These are phyloP conservation scores for Stichopus horrens DNA, from an alignment of 53 echinoderm and acorn worm genomes.

Conservation along the genomic window DNA sequence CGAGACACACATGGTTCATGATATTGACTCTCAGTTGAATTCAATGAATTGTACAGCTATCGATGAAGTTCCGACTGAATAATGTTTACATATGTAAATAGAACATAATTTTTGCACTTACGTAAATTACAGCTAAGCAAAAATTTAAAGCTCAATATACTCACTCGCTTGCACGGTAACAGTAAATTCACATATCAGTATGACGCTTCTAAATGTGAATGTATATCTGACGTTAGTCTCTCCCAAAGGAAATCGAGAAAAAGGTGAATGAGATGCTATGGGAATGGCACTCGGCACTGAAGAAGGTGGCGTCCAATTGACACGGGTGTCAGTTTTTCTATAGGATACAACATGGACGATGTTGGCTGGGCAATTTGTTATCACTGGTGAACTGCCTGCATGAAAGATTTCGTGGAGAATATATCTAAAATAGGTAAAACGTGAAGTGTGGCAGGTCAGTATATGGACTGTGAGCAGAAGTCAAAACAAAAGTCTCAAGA, in stretches of 20 bases:
- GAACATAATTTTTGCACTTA: too few relatives aligned
- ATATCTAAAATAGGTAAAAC: too few relatives aligned
- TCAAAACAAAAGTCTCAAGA: too few relatives aligned
- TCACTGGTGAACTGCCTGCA: background rate
- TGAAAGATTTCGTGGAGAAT: background rate
- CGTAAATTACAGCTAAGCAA: too few relatives aligned
- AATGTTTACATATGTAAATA: too few relatives aligned
- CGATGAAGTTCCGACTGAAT: too few relatives aligned
- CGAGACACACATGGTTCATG: too few relatives aligned
- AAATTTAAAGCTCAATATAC: background rate
- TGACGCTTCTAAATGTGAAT: background rate
- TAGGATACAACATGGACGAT: conserved; percentile 14
- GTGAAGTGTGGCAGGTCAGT: too few relatives aligned
- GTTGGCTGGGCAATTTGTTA: background rate
- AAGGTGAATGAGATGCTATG: background rate
- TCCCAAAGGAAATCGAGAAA: background rate
- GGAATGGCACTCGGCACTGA: background rate
- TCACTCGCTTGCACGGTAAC: conserved; percentile 15
- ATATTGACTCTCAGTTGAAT: too few relatives aligned
- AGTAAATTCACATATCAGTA: conserved; percentile 3
- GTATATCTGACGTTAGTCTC: background rate
- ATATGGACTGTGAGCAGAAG: too few relatives aligned
- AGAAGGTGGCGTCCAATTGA: background rate
- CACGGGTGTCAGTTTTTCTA: background rate
- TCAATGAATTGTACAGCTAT: too few relatives aligned